Conservation (phyloP, 1,140 invertebrate species). For the Rhagoletis pomonella region DNA sequence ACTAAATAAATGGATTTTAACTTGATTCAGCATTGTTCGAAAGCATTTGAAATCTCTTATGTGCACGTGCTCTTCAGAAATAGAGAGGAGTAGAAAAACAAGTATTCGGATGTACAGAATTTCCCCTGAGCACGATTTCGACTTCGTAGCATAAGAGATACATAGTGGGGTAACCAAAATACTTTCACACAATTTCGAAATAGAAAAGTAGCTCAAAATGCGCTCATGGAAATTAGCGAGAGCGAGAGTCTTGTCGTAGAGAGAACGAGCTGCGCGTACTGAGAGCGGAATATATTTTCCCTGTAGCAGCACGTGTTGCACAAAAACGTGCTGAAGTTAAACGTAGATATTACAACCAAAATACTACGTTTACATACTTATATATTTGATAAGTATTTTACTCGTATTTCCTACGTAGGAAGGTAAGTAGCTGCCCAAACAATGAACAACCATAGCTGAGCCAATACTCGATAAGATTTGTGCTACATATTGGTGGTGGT, state of each 20-base stretch:
- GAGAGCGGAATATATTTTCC: background rate
- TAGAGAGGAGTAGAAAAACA: background rate
- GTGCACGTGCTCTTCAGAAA: too few species aligned
- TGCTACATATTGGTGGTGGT: slow-evolving; percentile 33
- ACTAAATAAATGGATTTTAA: background rate
- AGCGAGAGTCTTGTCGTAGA: background rate
- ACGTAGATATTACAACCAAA: background rate
- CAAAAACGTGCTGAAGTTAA: slow-evolving; percentile 15
- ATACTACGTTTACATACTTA: background rate
- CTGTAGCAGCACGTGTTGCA: slow-evolving; percentile 31
- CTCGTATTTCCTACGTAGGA: too few species aligned
- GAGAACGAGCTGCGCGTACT: background rate
- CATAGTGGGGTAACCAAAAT: background rate
- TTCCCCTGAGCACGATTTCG: background rate
- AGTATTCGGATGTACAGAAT: background rate
- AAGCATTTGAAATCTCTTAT: too few species aligned
- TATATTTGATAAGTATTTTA: background rate
- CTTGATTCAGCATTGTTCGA: too few species aligned
- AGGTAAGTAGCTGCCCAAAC: background rate
- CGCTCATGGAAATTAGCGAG: background rate
- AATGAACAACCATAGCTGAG: slow-evolving; percentile 19
- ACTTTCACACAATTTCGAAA: slow-evolving; percentile 30
- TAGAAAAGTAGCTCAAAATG: background rate
- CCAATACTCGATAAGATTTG: slow-evolving; percentile 30
- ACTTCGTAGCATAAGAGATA: too few species aligned